A percentile compares a stretch with the other conserved stretches of the same genome.
phyloP scores from a whole-genome alignment of 2,888 invertebrate genomes.

The Caenorhabditis doughertyi region DNA sequence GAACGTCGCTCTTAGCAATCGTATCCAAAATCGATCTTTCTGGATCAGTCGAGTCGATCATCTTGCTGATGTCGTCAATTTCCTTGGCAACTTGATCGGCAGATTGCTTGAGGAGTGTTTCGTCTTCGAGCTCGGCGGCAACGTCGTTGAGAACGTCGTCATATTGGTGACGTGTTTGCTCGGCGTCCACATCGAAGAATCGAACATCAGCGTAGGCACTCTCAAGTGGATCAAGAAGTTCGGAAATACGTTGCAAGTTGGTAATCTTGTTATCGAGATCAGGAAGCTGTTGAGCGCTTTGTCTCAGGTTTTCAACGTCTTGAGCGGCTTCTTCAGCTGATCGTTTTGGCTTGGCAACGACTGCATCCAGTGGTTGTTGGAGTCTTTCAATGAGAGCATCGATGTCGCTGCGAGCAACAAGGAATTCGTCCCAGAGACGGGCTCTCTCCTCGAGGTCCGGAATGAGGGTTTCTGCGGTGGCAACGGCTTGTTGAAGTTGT shows the following conservation, averaged over 20 bases:
- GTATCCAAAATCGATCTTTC: slow-evolving; percentile 45
- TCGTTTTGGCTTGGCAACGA: slow-evolving; percentile 59
- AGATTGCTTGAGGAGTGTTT: slow-evolving; percentile 68
- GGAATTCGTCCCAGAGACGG: slow-evolving; percentile 70
- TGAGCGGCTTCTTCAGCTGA: slow-evolving; percentile 40
- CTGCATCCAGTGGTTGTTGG: slow-evolving; percentile 57
- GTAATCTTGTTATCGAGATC: slow-evolving; percentile 61
- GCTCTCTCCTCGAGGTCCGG: slow-evolving; percentile 69
- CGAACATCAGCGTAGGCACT: slow-evolving; percentile 73
- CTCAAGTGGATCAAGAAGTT: slow-evolving; percentile 75
- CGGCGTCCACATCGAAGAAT: slow-evolving; percentile 73
- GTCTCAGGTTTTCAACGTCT: slow-evolving; percentile 40
- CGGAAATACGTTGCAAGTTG: slow-evolving; percentile 72
- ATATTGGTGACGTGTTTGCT: slow-evolving; percentile 73
- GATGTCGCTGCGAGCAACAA: slow-evolving; percentile 69
- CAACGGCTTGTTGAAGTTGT: slow-evolving; percentile 57
- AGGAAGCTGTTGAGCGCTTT: slow-evolving; percentile 55
- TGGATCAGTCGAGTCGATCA: slow-evolving; percentile 48
- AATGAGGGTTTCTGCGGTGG: slow-evolving; percentile 57
- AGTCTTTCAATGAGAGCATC: slow-evolving; percentile 55
- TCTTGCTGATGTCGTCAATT: slow-evolving; percentile 56
- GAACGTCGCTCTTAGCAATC: slow-evolving; percentile 47
- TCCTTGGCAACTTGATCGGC: slow-evolving; percentile 68
- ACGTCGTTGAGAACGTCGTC: slow-evolving; percentile 70
- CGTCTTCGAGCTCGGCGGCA: slow-evolving; percentile 65